Percentiles rank a stretch among this genome's conserved stretches.
phyloP scores from a whole-genome alignment of 2,888 invertebrate species.

The Pherbina coryleti region DNA sequence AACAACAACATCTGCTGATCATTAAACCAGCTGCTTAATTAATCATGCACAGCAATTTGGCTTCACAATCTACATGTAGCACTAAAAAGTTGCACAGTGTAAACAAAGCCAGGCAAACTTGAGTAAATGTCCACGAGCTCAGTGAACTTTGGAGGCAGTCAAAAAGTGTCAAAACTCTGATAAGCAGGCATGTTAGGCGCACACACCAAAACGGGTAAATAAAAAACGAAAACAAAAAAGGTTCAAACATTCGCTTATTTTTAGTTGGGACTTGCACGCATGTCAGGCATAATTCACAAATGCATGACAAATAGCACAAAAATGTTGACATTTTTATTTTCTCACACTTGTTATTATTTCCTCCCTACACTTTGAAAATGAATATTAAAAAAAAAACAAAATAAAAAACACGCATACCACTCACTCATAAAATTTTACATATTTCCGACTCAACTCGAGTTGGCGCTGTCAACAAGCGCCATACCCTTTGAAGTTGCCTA shows the following conservation, averaged over 20 bases:
- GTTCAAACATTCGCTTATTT: not conserved
- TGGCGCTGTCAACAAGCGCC: not conserved
- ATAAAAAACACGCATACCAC: too few species aligned
- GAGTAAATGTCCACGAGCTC: not conserved
- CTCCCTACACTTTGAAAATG: too few species aligned
- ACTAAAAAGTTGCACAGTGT: not conserved
- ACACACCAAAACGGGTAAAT: not conserved
- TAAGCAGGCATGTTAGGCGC: not conserved
- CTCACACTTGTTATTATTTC: constrained; percentile 11
- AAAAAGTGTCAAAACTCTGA: not conserved
- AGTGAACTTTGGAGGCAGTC: not conserved
- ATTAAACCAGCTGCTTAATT: constrained; percentile 27
- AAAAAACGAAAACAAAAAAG: too few species aligned
- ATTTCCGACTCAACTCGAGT: too few species aligned
- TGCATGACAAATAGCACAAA: constrained; percentile 12
- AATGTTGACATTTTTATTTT: constrained; percentile 23
- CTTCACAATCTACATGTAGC: not conserved
- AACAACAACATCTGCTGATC: constrained; percentile 21
- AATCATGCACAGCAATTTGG: constrained; percentile 25
- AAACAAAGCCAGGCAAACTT: not conserved
- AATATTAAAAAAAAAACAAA: too few species aligned
- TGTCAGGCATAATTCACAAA: not conserved
- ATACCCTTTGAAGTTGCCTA: constrained; percentile 1
- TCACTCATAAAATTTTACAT: too few species aligned
- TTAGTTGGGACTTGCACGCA: not conserved